Percentiles rank a stretch among this genome's conserved stretches.
These are phyloP conservation scores for Margarornis squamiger DNA, from an alignment of 2,797 vertebrate genomes.

Conservation along the genomic window DNA sequence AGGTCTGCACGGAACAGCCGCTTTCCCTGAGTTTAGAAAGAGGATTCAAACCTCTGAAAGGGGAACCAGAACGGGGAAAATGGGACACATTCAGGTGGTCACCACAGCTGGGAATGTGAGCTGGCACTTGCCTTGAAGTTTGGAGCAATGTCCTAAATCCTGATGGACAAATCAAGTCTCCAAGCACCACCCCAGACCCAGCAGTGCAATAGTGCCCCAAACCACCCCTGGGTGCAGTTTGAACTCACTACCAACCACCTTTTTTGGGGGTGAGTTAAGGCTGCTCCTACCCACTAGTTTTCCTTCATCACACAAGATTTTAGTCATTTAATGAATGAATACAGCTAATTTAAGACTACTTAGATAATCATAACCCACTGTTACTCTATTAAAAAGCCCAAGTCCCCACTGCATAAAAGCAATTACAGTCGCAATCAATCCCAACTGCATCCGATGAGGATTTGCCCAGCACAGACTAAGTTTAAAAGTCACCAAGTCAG, in stretches of 20 bases:
- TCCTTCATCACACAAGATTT: not conserved
- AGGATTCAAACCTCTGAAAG: not conserved
- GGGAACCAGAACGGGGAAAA: not conserved
- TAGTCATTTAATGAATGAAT: not conserved
- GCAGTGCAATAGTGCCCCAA: not conserved
- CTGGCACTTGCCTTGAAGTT: not conserved
- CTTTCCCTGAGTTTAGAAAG: not conserved
- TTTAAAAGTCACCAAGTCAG: not conserved
- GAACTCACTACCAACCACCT: not conserved
- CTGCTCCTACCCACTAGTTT: not conserved
- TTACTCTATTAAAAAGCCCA: not conserved
- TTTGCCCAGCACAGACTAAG: not conserved
- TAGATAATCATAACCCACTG: not conserved
- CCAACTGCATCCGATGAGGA: fast-evolving
- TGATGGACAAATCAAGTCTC: fast-evolving
- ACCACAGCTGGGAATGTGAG: not conserved
- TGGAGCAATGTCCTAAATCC: not conserved
- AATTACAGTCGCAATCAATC: not conserved
- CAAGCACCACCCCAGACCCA: not conserved
- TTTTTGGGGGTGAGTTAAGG: not conserved
- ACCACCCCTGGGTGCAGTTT: not conserved
- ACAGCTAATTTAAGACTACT: not conserved
- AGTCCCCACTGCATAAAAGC: not conserved
- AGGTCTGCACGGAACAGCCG: fast-evolving
- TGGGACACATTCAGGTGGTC: not conserved